Conservation (phyloP, 2,113 vertebrate species). For the Albula glossodonta region DNA sequence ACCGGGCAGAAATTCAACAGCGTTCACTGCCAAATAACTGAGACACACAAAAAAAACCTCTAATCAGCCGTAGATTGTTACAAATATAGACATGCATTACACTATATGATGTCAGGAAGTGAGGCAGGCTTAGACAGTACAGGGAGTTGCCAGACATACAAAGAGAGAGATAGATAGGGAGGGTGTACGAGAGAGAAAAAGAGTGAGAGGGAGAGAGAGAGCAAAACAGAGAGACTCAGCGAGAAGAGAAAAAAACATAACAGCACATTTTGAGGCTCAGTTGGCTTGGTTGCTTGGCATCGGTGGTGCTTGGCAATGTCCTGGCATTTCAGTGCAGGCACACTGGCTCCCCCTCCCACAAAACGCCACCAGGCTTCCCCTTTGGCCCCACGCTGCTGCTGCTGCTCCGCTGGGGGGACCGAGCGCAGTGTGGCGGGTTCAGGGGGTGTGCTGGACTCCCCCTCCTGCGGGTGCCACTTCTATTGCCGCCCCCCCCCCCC, state of each 20-base stretch:
- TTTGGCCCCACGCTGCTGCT: background rate
- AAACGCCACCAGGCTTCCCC: background rate
- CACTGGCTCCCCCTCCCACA: background rate
- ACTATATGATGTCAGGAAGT: background rate
- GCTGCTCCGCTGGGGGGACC: background rate
- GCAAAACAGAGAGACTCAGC: background rate
- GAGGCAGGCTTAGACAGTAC: background rate
- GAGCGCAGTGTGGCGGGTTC: background rate
- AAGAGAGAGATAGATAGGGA: background rate
- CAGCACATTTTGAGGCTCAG: conserved; percentile 13
- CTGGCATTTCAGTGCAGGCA: background rate
- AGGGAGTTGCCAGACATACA: background rate
- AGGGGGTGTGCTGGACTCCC: too few species aligned
- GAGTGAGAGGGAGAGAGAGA: background rate
- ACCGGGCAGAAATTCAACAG: background rate
- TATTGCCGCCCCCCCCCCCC: too few species aligned
- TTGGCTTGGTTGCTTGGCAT: conserved; percentile 10
- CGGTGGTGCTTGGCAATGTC: conserved; percentile 16
- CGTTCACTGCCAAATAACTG: background rate
- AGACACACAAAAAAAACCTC: background rate
- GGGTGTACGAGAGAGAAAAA: background rate
- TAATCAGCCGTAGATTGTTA: background rate
- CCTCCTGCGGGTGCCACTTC: too few species aligned
- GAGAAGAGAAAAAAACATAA: background rate
- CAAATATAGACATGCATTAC: background rate